Conservation (phyloP, 2,113 vertebrate genomes). For the Sinocyclocheilus maitianheensis region DNA sequence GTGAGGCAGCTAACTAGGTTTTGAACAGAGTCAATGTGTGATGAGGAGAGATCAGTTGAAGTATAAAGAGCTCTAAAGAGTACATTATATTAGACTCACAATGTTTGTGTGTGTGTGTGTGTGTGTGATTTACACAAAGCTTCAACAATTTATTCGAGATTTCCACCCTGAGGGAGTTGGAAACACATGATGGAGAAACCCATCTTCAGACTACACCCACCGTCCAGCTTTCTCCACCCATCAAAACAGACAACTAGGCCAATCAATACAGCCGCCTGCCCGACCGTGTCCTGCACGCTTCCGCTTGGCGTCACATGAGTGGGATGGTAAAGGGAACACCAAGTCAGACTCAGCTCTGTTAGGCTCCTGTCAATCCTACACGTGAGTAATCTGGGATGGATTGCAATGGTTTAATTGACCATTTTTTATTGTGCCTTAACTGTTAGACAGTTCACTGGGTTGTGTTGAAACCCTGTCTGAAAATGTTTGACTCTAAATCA, state of each 20-base stretch:
- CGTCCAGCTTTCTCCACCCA: constrained; percentile 26
- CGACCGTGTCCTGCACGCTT: constrained; percentile 24
- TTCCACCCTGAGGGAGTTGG: constrained; percentile 13
- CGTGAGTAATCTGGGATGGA: background rate
- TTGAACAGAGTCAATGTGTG: too few species aligned
- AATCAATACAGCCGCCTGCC: constrained; percentile 52
- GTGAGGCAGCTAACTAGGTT: background rate
- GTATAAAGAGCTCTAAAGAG: background rate
- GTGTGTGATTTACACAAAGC: background rate
- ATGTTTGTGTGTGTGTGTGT: too few species aligned
- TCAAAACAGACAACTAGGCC: constrained; percentile 54
- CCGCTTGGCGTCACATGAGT: background rate
- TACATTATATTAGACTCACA: background rate
- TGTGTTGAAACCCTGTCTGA: background rate
- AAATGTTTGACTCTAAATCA: background rate
- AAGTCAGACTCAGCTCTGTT: constrained; percentile 3
- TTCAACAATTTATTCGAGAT: background rate
- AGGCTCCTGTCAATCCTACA: background rate
- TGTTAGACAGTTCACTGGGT: background rate
- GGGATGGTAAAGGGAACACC: background rate
- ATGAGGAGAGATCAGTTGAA: background rate
- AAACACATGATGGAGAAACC: constrained; percentile 36
- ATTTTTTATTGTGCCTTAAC: background rate
- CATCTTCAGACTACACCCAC: constrained; percentile 15
- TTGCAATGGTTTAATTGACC: background rate